phyloP scores from a whole-genome alignment of 2,888 invertebrate genomes.

The Protonemura montana region DNA sequence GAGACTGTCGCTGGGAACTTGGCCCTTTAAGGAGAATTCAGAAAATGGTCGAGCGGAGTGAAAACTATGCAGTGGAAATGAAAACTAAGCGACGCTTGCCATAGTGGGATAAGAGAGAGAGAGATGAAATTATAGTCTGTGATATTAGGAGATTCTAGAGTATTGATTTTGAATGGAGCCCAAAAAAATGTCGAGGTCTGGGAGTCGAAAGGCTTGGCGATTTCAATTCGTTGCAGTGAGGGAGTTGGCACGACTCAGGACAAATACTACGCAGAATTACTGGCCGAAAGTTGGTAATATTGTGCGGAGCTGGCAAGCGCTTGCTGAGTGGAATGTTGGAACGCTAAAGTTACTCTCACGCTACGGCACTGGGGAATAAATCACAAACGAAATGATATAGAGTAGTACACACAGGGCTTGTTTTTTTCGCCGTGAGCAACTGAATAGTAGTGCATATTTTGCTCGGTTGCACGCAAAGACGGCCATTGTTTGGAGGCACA shows the following conservation, averaged over 20 bases:
- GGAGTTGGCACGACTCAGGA: neutral
- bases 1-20: neutral
- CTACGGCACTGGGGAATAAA: neutral
- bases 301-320: neutral
- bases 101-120: neutral
- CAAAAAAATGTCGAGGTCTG: neutral
- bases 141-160: neutral
- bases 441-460: neutral
- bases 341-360: neutral
- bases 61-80: neutral
- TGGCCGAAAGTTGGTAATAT: conserved; percentile 1
- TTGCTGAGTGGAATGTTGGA: neutral
- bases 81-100: neutral
- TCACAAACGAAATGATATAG: neutral
- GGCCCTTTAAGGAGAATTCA: neutral
- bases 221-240: neutral
- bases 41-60: neutral
- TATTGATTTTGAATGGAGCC: conserved; percentile 7
- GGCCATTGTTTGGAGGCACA: neutral
- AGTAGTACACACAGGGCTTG: neutral
- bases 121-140: neutral
- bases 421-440: neutral
- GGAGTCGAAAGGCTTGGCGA: neutral
- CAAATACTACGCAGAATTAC: neutral
- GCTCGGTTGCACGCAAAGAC: neutral